A percentile compares a stretch with the other conserved stretches of the same genome.
Conservation (phyloP, 2,888 invertebrate species). For the Zaprionus bogoriensis region DNA sequence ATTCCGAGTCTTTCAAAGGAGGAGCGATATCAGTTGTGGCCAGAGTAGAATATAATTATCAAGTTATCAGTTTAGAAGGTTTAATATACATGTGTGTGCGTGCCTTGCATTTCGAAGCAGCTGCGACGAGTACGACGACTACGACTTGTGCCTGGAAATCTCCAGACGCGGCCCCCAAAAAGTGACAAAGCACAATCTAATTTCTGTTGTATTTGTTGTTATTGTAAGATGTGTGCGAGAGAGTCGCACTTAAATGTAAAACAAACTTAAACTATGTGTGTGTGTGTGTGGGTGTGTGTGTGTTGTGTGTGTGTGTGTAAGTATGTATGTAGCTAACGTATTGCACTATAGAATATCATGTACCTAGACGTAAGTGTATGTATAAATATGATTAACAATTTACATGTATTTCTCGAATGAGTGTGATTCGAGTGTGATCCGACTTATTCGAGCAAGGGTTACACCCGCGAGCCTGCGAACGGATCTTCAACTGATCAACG, state of each 20-base stretch:
- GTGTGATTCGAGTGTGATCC: conserved; percentile 7
- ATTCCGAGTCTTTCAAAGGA: conserved; percentile 6
- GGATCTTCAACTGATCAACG: background rate
- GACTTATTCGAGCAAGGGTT: conserved; percentile 13
- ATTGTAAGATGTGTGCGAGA: too few species aligned
- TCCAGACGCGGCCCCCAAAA: conserved; percentile 51
- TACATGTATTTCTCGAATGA: conserved; percentile 48
- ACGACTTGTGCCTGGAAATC: conserved; percentile 50
- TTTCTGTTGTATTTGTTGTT: conserved; percentile 26
- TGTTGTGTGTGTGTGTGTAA: conserved; percentile 13
- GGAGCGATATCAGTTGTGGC: conserved; percentile 10
- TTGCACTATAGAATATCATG: conserved; percentile 63
- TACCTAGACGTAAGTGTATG: conserved; percentile 8
- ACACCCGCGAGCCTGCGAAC: conserved; percentile 32
- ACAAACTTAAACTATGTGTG: conserved; percentile 63
- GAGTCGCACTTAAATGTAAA: conserved; percentile 47
- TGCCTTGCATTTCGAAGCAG: conserved; percentile 47
- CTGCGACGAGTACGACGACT: conserved; percentile 11
- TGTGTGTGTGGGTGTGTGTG: conserved; percentile 27
- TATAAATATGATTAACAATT: conserved; percentile 64
- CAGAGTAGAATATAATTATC: conserved; percentile 18
- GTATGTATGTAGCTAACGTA: conserved; percentile 60
- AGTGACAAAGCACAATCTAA: conserved; percentile 43
- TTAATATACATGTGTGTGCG: conserved; percentile 33
- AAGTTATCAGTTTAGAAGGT: conserved; percentile 20